Conservation (phyloP, 2,888 invertebrate species). For the Pharmacophagus antenor region DNA sequence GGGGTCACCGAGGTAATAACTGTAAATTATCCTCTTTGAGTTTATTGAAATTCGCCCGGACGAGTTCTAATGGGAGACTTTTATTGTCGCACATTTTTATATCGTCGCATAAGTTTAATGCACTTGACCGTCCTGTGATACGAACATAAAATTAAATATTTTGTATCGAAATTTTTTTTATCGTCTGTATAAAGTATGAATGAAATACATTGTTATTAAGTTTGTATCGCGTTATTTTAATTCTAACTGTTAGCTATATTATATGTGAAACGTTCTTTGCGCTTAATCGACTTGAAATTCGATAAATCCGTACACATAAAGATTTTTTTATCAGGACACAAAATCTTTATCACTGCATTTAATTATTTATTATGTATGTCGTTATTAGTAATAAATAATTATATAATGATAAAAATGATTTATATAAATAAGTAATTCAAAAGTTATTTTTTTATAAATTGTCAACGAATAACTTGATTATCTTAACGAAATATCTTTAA, state of each 20-base stretch:
- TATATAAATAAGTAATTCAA: too few species aligned
- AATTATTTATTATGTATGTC: too few species aligned
- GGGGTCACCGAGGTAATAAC: slow-evolving; percentile 80
- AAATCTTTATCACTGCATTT: too few species aligned
- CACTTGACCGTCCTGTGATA: slow-evolving; percentile 11
- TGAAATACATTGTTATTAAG: background rate
- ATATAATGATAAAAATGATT: too few species aligned
- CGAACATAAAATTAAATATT: background rate
- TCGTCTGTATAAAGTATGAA: background rate
- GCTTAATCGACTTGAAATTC: background rate
- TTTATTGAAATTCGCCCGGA: slow-evolving; percentile 74
- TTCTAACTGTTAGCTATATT: background rate
- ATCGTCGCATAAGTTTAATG: slow-evolving; percentile 16
- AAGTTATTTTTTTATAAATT: too few species aligned
- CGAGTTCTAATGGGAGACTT: slow-evolving; percentile 66
- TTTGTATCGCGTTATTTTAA: background rate
- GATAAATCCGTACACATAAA: too few species aligned
- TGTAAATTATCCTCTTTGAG: slow-evolving; percentile 76
- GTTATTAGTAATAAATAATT: too few species aligned
- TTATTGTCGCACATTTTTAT: slow-evolving; percentile 43
- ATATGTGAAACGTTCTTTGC: too few species aligned
- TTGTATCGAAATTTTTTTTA: too few species aligned
- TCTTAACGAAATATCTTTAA: too few species aligned
- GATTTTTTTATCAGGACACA: too few species aligned
- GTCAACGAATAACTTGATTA: too few species aligned